Percentiles rank a stretch among this genome's conserved stretches.
Conservation (phyloP, 2,888 invertebrate genomes). For the Phorcus lineatus region DNA sequence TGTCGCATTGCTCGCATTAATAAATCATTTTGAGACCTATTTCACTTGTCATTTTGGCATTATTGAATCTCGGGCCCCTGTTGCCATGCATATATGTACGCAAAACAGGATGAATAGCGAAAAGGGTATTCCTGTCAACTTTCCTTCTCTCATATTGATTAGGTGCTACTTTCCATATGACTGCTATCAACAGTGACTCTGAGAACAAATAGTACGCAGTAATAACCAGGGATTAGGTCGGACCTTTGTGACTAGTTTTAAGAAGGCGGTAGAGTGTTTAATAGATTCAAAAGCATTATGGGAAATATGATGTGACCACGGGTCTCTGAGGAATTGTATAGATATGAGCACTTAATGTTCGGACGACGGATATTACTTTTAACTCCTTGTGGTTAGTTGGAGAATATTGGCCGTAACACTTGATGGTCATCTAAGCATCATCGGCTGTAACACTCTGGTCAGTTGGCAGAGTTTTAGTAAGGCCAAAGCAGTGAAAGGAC, state of each 20-base stretch:
- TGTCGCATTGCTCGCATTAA: neutral
- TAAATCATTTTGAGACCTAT: conserved; percentile 16
- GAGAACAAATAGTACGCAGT: conserved; percentile 8
- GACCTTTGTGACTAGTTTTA: neutral
- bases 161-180: neutral
- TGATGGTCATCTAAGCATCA: no score
- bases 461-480: no score
- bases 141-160: conserved; percentile 3
- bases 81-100: neutral
- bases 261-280: no score
- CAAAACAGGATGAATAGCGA: neutral
- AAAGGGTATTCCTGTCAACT: neutral
- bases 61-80: neutral
- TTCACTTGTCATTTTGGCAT: neutral
- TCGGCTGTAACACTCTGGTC: no score
- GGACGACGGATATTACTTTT: no score
- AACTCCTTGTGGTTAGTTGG: no score
- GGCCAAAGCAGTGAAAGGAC: no score
- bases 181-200: conserved; percentile 4
- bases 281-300: no score
- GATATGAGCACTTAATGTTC: no score
- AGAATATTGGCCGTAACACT: no score
- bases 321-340: no score
- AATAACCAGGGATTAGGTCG: neutral
- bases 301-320: no score